Base-by-base conservation (phyloP, 2,888 invertebrate species). In the Mimas tiliae region DNA sequence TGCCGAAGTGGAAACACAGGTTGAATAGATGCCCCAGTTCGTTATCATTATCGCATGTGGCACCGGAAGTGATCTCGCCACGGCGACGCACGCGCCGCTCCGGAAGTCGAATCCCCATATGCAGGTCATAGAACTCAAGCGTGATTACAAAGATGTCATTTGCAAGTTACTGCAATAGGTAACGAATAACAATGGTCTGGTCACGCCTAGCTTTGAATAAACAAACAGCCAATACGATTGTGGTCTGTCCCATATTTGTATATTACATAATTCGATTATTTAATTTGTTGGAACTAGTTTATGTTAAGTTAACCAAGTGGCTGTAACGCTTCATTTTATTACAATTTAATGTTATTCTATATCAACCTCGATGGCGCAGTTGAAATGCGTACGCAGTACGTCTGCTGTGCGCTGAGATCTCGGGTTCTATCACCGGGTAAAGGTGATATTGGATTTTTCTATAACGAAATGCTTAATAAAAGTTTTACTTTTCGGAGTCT, bases 1-100 rank as follows among this genome's bases (percentile, higher is more conserved):
- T 70, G 72, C 68, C 69, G 58, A 65, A 70, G 65, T 52, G 14
- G 64, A 53, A 52, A 47, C 27, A 19, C 72, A 67, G 19, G 68
- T 71, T 65, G n/a, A 68, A 69, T 72, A 74, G 70, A 67, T 77
- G 79, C 68, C 74, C 84, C 74, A 81, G 74, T 82, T 85, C 74
- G 75, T 82, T 84, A 84, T 83, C 83, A 81, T 70, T 78, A 78
- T 78, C 65, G 68, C 82, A 80, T 74, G 69, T 74, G 82, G 78
- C 80, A 80, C 80, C 86, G 90, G 89, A 90, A 88, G 83, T 83
- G 83, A 87, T 89, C 89, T 89, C 85, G 84, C 74, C 83, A 73
- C 58, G 72, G 72, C 81, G 73, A 70, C 77, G 79, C 79, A 75
- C 79, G 77, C 78, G 79, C 84, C 76, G 67, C 72, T 70, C 80